Conservation (phyloP, 2,113 vertebrate genomes). For the Ranitomeya imitator region DNA sequence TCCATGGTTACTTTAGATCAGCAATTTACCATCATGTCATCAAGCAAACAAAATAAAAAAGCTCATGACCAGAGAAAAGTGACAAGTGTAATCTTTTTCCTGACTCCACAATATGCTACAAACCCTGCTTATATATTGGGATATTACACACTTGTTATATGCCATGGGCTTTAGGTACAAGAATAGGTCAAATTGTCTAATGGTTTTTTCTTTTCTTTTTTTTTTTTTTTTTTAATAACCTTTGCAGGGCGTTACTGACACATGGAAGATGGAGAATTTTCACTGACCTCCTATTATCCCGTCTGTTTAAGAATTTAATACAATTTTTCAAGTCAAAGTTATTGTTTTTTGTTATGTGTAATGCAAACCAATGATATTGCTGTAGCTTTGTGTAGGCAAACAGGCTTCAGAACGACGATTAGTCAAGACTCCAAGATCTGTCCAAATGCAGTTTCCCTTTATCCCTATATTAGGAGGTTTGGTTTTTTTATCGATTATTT, state of each 20-base stretch:
- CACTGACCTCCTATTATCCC: neutral
- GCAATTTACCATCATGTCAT: too few relatives aligned
- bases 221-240: neutral
- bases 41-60: too few relatives aligned
- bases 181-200: neutral
- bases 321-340: neutral
- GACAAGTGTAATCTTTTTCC: too few relatives aligned
- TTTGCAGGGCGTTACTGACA: conserved; percentile 70
- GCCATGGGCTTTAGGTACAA: neutral
- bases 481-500: neutral
- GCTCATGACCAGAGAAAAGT: too few relatives aligned
- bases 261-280: neutral
- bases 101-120: too few relatives aligned
- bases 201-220: conserved; percentile 34
- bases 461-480: conserved; percentile 25
- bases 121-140: too few relatives aligned
- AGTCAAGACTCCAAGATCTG: neutral
- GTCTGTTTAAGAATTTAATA: conserved; percentile 22
- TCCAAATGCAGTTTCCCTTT: conserved; percentile 1
- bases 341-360: conserved; percentile 47
- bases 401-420: neutral
- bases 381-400: conserved; percentile 25
- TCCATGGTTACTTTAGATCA: neutral
- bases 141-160: too few relatives aligned
- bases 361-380: neutral